A percentile compares a stretch with the other conserved stretches of the same genome.
Conservation (phyloP, 2,797 vertebrate species). For the Mico argentatus region DNA sequence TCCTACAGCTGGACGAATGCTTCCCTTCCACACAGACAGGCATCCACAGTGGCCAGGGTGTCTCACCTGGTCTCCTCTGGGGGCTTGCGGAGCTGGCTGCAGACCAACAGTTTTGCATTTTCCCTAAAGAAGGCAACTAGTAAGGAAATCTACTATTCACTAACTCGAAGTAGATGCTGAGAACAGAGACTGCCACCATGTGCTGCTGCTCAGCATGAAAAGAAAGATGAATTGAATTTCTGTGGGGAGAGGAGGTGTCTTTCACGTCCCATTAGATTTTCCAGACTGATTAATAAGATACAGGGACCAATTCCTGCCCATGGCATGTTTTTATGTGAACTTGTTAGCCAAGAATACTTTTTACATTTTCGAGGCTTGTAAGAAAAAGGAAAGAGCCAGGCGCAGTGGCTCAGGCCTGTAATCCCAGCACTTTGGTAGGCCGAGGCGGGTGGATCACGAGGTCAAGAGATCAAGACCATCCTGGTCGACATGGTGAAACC, state of each 20-base stretch:
- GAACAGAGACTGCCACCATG: rapidly evolving
- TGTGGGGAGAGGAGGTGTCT: not conserved
- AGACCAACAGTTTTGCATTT: not conserved
- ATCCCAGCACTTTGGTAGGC: too few species aligned
- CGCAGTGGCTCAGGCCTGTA: too few species aligned
- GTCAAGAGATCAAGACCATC: too few species aligned
- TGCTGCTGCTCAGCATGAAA: not conserved
- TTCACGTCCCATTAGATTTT: not conserved
- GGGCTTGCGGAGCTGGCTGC: too few species aligned
- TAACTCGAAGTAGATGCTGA: rapidly evolving
- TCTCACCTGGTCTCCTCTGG: too few species aligned
- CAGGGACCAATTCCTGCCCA: too few species aligned
- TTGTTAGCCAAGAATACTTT: not conserved
- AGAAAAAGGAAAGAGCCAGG: not conserved
- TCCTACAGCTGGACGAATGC: rapidly evolving
- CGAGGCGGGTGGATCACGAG: too few species aligned
- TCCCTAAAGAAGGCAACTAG: not conserved
- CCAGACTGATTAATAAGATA: not conserved
- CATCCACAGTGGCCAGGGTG: too few species aligned
- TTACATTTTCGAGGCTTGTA: not conserved
- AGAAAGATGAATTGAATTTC: not conserved
- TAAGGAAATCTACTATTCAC: rapidly evolving
- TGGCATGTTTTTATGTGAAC: not conserved
- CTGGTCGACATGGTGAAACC: too few species aligned
- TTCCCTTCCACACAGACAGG: not conserved